Base-by-base conservation (phyloP, 2,888 invertebrate genomes). In the Serripes groenlandicus region DNA sequence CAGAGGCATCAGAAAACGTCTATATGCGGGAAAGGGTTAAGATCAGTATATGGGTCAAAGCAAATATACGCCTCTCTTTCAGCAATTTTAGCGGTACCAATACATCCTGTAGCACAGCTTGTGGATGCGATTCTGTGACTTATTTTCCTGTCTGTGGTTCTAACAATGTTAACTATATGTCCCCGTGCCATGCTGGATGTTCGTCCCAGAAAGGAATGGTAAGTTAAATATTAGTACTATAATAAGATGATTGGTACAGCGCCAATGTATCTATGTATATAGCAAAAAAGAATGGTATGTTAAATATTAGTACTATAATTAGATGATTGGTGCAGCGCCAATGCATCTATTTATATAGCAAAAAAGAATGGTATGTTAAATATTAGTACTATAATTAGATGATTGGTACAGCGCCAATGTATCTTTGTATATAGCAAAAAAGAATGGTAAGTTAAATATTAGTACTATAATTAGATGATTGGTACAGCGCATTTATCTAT, bases 111-210 rank as follows among this genome's bases (percentile, higher is more conserved):
- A 26, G 60, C 21, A 62, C 42, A 4, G n/a, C 32, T 3, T 92
- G 91, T 78, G 75, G 74, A 18, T 92, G 91, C 82, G 87, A 90
- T 60, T 54, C 77, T 11, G 52, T 69, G n/a, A 81, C 82, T 0
- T 92, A 88, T 77, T 91, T 91, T 72, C 91, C 92, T 1, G 86
- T 89, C 7, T 92, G 92, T 75, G 91, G 89, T 7, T 81, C 85
- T 1, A 88, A 91, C 66, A 81, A 78, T 21, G 58, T 64, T 18
- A 91, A 87, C 64, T 92, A 92, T 74, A 89, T 90, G 78, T 89
- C 91, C 15, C 90, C 91, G 0, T 91, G 91, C 71, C 90, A 90
- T 58, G 91, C 92, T 9, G 91, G 91, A 0, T 92, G 91, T 66
- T 62, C 72, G 0, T 26, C 76, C 52, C 64, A 75, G 34, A 68